Evolutionary conservation across 1,140 invertebrate species (phyloP), one percentile per base, ranked within the genome.

Genomic region (Eurosta solidaginis): DNA sequence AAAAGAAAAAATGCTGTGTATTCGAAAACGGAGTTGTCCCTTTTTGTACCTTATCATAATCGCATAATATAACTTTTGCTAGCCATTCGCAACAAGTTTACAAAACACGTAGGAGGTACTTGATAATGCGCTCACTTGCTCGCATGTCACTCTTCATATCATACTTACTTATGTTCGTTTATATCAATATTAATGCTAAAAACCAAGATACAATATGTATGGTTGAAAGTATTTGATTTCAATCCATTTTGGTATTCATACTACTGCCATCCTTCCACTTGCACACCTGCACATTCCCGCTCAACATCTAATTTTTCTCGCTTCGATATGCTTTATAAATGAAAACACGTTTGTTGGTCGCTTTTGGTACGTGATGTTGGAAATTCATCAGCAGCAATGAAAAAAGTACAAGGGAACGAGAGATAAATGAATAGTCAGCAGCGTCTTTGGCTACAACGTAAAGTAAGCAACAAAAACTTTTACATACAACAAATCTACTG

Each of bases 361-460:
- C 25, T 44, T 76, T 76, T 40, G 9, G 50, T 52, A 76, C 75
- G 75, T 76, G 75, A 76, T 76, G 74, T 52, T 76, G 45, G 33
- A 76, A 76, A 76, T 76, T 52, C 74, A 76, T 76, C 74, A 76
- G 33, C 74, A 50, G 74, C 49, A 76, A 50, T 17, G 20, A 29
- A 25, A 52, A 20, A 12, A 73, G 42, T 20, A 42, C 20, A 40
- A 42, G 7, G 12, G 33, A n/a, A 5, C 5, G 27, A 14, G 36
- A 22, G 44, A 25, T 12, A 36, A 36, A 47, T 17, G 40, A 74
- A 47, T 40, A 74, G 7, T 45, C 45, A 12, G 27, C 45, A 33
- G 33, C 54, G 27, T 59, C 54, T 59, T 59, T 29, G 54, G 27
- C 22, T 59, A 29, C 54, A 59, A n/a, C 14, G 54, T 29, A 59